Conservation (phyloP, 30 jellyfish, hydroid and myxozoan genomes). For the Pelagia noctiluca region DNA sequence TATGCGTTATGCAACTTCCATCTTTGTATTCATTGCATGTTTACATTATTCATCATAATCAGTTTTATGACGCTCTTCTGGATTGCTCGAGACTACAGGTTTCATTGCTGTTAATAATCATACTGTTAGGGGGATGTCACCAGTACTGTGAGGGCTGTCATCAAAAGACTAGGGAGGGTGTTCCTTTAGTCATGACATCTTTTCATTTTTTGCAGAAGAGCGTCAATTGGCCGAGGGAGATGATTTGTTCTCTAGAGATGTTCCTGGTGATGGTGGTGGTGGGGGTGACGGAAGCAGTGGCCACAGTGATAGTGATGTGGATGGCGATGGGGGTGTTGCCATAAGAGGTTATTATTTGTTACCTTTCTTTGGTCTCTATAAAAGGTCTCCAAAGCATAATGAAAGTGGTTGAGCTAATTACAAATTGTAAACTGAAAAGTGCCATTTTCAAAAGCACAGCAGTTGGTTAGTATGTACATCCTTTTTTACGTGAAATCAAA, state of each 20-base stretch:
- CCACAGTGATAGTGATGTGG: conserved; percentile 88
- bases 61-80: background rate
- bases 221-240: conserved; percentile 95
- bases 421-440: too few relatives aligned
- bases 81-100: background rate
- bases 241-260: conserved; percentile 65
- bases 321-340: conserved; percentile 93
- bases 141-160: background rate
- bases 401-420: too few relatives aligned
- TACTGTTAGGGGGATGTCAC: background rate
- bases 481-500: too few relatives aligned
- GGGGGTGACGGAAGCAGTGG: conserved; percentile 98
- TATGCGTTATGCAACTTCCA: too few relatives aligned
- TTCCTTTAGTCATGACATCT: background rate
- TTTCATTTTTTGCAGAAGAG: conserved; percentile 53
- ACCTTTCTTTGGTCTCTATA: too few relatives aligned
- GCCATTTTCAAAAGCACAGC: too few relatives aligned
- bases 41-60: background rate
- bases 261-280: conserved; percentile 90
- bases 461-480: too few relatives aligned
- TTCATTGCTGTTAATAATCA: background rate
- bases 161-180: background rate
- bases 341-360: conserved; percentile 54
- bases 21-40: background rate
- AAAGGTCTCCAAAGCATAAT: too few relatives aligned